Evolutionary conservation across 2,888 invertebrate species (phyloP).

Genomic region (Heteropelma amictum): DNA sequence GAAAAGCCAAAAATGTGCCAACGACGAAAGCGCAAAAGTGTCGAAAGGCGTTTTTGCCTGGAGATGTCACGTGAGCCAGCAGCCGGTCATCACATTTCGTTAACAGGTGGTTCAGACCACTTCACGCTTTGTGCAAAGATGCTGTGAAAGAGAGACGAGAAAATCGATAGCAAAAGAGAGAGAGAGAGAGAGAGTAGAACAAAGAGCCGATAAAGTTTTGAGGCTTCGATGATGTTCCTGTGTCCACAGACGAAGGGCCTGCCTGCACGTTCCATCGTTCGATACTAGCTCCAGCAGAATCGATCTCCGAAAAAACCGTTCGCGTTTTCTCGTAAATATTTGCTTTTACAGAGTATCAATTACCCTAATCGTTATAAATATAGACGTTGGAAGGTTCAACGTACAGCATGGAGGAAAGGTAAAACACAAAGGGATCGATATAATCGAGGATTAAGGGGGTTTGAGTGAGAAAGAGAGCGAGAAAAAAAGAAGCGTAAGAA

Average conservation of each 20-base stretch:
- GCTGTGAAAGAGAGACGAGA: not conserved
- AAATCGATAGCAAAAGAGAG: not conserved
- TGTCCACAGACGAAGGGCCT: too few relatives aligned
- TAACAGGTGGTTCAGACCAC: slow-evolving; percentile 57
- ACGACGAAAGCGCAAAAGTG: not conserved
- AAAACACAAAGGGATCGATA: not conserved
- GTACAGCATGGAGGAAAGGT: not conserved
- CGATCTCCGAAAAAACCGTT: too few relatives aligned
- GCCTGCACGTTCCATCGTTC: too few relatives aligned
- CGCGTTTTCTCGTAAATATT: slow-evolving; percentile 1
- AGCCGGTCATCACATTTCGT: slow-evolving; percentile 51
- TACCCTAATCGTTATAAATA: not conserved
- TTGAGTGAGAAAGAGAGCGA: not conserved
- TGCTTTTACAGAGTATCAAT: not conserved
- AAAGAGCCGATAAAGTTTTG: not conserved
- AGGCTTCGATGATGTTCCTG: slow-evolving; percentile 9
- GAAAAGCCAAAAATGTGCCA: not conserved
- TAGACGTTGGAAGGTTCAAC: not conserved
- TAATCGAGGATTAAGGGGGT: not conserved
- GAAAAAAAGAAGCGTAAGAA: too few relatives aligned
- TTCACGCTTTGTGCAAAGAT: slow-evolving; percentile 35
- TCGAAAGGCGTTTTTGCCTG: not conserved
- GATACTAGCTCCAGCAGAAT: too few relatives aligned
- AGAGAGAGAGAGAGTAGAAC: not conserved
- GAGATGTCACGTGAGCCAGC: not conserved